Percentiles rank a stretch among this genome's conserved stretches.
Evolutionary conservation across 2,113 vertebrate species (phyloP).

Genomic region (Camelus bactrianus): DNA sequence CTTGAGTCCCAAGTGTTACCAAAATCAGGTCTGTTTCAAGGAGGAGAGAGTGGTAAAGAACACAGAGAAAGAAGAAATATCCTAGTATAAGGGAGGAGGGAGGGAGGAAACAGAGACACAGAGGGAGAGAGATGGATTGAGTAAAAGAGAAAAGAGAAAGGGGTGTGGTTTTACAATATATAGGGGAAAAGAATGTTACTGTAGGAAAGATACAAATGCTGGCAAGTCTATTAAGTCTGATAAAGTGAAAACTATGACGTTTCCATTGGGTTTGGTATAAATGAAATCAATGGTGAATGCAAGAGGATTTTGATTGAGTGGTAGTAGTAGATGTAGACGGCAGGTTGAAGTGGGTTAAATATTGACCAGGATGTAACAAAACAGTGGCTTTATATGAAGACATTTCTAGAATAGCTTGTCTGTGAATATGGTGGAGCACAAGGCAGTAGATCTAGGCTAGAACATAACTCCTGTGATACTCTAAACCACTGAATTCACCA

Average conservation of each 20-base stretch:
- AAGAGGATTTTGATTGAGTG: not conserved
- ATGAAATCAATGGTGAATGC: not conserved
- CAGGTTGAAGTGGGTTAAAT: not conserved
- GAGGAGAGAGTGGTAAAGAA: not conserved
- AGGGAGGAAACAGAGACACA: not conserved
- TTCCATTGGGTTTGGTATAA: not conserved
- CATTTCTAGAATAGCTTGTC: rapidly evolving
- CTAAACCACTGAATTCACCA: not conserved
- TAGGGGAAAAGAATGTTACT: not conserved
- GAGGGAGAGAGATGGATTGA: not conserved
- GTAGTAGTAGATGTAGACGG: not conserved
- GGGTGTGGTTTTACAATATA: not conserved
- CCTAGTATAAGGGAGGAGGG: not conserved
- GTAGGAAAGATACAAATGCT: not conserved
- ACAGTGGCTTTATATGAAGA: not conserved
- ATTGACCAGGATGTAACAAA: not conserved
- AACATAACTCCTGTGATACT: not conserved
- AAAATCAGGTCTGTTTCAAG: not conserved
- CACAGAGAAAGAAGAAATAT: not conserved
- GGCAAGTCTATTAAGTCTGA: not conserved
- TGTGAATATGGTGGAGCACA: not conserved
- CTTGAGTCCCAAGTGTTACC: not conserved
- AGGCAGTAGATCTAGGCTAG: no score
- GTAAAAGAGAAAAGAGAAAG: not conserved
- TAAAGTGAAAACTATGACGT: not conserved